phyloP scores from a whole-genome alignment of 2,797 vertebrate species.

The Hippopotamyrus pictus region DNA sequence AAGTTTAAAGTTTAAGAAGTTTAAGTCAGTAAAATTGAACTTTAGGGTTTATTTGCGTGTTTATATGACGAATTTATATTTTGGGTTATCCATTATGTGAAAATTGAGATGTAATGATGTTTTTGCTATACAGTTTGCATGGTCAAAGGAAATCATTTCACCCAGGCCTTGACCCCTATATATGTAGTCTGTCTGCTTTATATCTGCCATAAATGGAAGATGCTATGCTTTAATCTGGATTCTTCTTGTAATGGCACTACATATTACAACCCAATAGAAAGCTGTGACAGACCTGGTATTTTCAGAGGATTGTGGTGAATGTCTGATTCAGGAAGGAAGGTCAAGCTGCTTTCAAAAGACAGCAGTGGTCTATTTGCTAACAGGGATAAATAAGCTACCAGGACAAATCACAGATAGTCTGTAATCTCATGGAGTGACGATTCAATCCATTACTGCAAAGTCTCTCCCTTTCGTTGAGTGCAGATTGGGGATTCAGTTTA shows the following conservation, averaged over 20 bases:
- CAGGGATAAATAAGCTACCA: background rate
- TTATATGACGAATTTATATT: background rate
- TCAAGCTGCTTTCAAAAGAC: background rate
- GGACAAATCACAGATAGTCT: background rate
- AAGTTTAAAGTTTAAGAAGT: too few species aligned
- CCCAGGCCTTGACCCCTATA: background rate
- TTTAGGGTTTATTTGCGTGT: background rate
- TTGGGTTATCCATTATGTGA: background rate
- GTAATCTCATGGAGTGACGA: background rate
- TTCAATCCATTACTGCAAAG: background rate
- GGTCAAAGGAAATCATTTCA: background rate
- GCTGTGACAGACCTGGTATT: background rate
- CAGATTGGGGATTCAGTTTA: background rate
- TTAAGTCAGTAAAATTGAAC: background rate
- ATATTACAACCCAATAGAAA: background rate
- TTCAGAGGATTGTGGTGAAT: background rate
- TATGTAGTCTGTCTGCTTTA: background rate
- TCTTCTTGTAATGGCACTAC: background rate
- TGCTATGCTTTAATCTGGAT: background rate
- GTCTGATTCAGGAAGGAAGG: background rate
- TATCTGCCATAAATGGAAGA: background rate
- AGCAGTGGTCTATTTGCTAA: background rate
- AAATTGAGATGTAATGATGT: background rate
- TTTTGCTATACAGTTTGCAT: background rate
- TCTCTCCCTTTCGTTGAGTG: background rate